Percentiles rank a stretch among this genome's conserved stretches.
Evolutionary conservation across 2,888 invertebrate genomes (phyloP).

Genomic region (Rhagonycha lutea): DNA sequence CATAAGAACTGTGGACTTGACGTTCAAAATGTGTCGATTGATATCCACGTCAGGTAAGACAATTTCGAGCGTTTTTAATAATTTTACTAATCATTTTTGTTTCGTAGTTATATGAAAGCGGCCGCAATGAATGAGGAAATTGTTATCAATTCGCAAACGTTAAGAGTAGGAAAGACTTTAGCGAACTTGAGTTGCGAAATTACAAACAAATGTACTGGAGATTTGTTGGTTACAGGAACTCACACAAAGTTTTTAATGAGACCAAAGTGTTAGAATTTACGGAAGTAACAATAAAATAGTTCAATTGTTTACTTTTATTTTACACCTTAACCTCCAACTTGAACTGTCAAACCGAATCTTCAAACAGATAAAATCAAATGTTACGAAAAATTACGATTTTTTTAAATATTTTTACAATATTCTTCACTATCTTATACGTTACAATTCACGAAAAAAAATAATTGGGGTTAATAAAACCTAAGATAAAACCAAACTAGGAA

Average conservation of each 20-base stretch:
- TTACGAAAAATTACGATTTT: neutral
- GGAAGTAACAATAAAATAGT: neutral
- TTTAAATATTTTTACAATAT: neutral
- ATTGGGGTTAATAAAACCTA: no score
- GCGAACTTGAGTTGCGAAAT: constrained; percentile 84
- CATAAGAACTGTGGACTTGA: neutral
- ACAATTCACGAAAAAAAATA: neutral
- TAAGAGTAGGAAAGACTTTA: constrained; percentile 75
- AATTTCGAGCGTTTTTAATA: neutral
- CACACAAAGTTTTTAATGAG: constrained; percentile 74
- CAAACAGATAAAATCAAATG: neutral
- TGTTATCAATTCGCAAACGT: constrained; percentile 76
- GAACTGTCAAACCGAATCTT: neutral
- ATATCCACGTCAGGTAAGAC: constrained; percentile 55
- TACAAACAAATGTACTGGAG: constrained; percentile 72
- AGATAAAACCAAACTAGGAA: neutral
- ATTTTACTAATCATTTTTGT: neutral
- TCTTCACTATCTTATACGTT: neutral
- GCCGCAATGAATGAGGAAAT: constrained; percentile 80
- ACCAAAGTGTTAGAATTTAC: neutral
- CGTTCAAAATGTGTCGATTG: neutral
- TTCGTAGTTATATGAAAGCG: constrained; percentile 74
- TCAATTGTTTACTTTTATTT: neutral
- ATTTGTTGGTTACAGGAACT: constrained; percentile 76
- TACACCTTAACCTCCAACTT: neutral